Evolutionary conservation across 2,888 invertebrate species (phyloP), one percentile per base, ranked within the genome.

Genomic region (Noctuana brunneofusca): DNA sequence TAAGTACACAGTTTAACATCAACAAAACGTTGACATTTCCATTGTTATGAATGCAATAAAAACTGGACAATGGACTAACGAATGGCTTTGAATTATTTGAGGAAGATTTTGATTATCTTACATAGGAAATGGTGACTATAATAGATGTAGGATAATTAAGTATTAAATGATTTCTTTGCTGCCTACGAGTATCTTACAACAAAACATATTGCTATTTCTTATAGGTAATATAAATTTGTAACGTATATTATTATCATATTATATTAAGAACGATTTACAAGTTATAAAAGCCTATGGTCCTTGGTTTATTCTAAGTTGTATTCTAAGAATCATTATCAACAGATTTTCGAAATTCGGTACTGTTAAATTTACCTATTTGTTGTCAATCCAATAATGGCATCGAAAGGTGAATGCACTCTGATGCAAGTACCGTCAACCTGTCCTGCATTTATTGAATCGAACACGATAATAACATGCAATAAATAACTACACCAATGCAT

Each of bases 381-480:
- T 41, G 18, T 46, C 16, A 53, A 27, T 20, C 38, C 8, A 27
- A 22, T 55, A 24, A 55, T 55, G 54, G 24, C 27, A 38, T 12
- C 43, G 8, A 3, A 49, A 55, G 56, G 56, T 56, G 41, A 63
- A 57, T 52, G 48, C 20, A 62, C 60, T 54, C 12, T 14, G 24
- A 55, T 38, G 24, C 49, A 52, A 52, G 20, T 30, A 55, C 54
- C 27, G 27, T 46, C 53, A 62, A 49, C 60, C 55, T 55, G 60
- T 62, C 60, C 38, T 48, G 49, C 38, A 49, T 55, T 62, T 62
- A 55, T 62, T 62, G 38, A 62, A 55, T 55, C 38, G 38, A 62
- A 62, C 60, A 60, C 35, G 60, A 62, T 62, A 38, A 55, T 60
- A 60, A 54, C 35, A 54, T 55, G 55, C 49, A 52, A 63, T 63